phyloP scores from a whole-genome alignment of 2,113 vertebrate genomes.

The Hyperopisus bebe region DNA sequence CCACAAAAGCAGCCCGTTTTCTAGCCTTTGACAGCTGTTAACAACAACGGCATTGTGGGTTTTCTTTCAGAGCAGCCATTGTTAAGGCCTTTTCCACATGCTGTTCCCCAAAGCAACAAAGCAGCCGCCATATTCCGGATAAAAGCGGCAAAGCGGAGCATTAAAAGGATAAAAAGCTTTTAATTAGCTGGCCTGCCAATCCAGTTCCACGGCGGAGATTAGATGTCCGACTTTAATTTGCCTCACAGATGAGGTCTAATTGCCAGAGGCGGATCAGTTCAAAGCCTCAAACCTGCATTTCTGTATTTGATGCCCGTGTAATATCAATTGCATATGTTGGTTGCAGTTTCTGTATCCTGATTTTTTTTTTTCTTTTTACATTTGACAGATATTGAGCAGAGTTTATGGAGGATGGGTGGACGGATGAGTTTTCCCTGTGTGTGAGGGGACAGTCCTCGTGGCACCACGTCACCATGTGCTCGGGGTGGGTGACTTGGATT shows the following conservation, averaged over 20 bases:
- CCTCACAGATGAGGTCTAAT: neutral
- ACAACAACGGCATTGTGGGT: neutral
- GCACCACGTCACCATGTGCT: constrained; percentile 80
- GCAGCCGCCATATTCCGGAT: neutral
- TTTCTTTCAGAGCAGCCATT: neutral
- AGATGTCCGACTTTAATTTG: neutral
- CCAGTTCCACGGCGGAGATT: constrained; percentile 4
- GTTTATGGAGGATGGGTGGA: neutral
- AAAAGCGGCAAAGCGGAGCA: neutral
- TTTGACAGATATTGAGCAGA: neutral
- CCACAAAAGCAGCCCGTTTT: neutral
- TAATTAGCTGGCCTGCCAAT: constrained; percentile 4
- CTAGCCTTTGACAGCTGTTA: neutral
- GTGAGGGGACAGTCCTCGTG: constrained; percentile 46
- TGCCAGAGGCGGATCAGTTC: neutral
- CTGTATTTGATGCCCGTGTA: neutral
- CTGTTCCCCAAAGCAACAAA: neutral
- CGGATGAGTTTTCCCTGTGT: neutral
- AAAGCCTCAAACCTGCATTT: constrained; percentile 1
- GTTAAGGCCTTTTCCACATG: neutral
- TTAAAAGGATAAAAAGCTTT: constrained; percentile 1
- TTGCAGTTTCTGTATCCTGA: neutral
- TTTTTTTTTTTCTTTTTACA: neutral
- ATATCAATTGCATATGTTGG: neutral
- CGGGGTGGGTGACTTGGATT: constrained; percentile 74